Evolutionary conservation across 1,140 invertebrate species (phyloP).

Genomic region (Lordiphosa clarofinis): DNA sequence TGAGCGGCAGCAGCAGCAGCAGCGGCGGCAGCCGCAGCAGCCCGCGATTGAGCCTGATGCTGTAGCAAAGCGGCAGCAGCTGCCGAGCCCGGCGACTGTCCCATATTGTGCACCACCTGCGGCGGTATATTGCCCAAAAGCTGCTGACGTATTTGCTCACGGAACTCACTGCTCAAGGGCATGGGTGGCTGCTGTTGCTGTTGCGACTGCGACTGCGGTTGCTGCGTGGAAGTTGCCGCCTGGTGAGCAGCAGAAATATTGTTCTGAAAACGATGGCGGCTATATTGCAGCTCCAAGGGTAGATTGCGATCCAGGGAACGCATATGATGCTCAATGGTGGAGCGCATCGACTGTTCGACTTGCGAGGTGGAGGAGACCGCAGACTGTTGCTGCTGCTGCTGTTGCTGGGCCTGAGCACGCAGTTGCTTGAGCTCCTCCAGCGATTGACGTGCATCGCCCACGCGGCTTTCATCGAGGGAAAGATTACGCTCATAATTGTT

Average conservation of each 20-base stretch:
- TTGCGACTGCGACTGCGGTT: slow-evolving; percentile 20
- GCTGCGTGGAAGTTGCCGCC: slow-evolving; percentile 14
- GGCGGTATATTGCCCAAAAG: slow-evolving; percentile 70
- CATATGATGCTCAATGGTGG: slow-evolving; percentile 78
- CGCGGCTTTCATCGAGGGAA: slow-evolving; percentile 64
- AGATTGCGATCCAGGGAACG: slow-evolving; percentile 77
- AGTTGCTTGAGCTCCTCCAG: slow-evolving; percentile 73
- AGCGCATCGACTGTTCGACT: slow-evolving; percentile 71
- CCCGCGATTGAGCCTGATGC: slow-evolving; percentile 75
- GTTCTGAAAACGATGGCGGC: slow-evolving; percentile 73
- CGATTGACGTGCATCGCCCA: slow-evolving; percentile 62
- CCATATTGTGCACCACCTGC: slow-evolving; percentile 73
- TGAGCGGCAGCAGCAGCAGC: slow-evolving; percentile 48
- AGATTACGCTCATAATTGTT: slow-evolving; percentile 66
- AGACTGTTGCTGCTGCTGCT: slow-evolving; percentile 46
- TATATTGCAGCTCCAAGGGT: slow-evolving; percentile 76
- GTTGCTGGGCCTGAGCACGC: slow-evolving; percentile 68
- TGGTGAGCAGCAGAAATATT: slow-evolving; percentile 19
- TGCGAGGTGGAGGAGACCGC: slow-evolving; percentile 51
- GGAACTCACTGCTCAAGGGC: slow-evolving; percentile 74
- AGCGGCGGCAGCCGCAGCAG: slow-evolving; percentile 68
- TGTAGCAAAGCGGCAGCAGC: slow-evolving; percentile 73
- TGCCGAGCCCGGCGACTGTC: slow-evolving; percentile 65
- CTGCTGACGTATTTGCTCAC: slow-evolving; percentile 75
- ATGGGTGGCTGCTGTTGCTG: slow-evolving; percentile 48